A percentile compares a stretch with the other conserved stretches of the same genome.
phyloP scores from a whole-genome alignment of 1,140 invertebrate genomes.

The Bombus haemorrhoidalis region DNA sequence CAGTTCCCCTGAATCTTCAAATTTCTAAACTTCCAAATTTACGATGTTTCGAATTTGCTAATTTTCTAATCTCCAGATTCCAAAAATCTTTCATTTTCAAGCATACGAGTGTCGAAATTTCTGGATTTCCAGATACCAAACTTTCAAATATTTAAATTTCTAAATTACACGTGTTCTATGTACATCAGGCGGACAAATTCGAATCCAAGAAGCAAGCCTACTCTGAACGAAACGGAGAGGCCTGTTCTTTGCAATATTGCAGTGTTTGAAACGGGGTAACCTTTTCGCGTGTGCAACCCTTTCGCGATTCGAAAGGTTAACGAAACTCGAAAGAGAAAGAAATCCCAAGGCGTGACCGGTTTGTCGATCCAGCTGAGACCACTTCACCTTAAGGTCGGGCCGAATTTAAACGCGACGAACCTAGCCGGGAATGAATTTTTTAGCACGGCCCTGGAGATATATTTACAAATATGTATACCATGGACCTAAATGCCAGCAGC shows the following conservation, averaged over 20 bases:
- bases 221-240: too few relatives aligned
- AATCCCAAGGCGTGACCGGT: background rate
- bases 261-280: background rate
- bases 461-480: conserved; percentile 53
- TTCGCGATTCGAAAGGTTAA: background rate
- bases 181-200: too few relatives aligned
- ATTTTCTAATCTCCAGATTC: background rate
- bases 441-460: conserved; percentile 55
- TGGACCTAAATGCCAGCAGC: conserved; percentile 51
- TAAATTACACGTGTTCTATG: background rate
- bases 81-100: too few relatives aligned
- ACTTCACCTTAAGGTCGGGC: conserved; percentile 5
- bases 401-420: conserved; percentile 30
- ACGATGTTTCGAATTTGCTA: background rate
- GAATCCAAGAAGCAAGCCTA: background rate
- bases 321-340: background rate
- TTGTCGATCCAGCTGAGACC: background rate
- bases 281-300: background rate
- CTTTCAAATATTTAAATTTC: background rate
- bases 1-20: background rate
- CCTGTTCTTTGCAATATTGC: background rate
- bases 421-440: conserved; percentile 52
- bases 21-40: background rate
- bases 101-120: too few relatives aligned
- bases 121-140: background rate